A percentile compares a stretch with the other conserved stretches of the same genome.
phyloP scores from a whole-genome alignment of 2,113 vertebrate species.

The Athene cunicularia region DNA sequence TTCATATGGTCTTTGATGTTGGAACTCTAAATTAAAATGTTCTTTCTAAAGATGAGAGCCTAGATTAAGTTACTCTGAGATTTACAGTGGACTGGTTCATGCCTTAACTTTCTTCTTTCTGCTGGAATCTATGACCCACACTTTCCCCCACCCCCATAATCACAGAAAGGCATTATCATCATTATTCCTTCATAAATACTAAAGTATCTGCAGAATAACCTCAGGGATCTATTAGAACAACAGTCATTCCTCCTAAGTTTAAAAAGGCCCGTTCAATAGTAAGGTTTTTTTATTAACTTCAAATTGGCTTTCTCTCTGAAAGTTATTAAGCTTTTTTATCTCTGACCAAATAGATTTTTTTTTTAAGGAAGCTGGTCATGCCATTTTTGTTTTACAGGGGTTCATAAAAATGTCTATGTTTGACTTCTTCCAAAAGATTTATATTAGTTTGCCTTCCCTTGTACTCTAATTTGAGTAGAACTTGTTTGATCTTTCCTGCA shows the following conservation, averaged over 20 bases:
- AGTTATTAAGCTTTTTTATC: slow-evolving; percentile 10
- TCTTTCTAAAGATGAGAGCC: slow-evolving; percentile 42
- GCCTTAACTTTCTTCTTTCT: neutral
- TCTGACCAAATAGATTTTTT: neutral
- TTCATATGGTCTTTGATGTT: slow-evolving; percentile 36
- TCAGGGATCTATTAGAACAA: neutral
- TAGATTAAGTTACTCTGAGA: slow-evolving; percentile 41
- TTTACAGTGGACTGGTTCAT: neutral
- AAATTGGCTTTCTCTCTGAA: neutral
- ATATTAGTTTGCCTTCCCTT: neutral
- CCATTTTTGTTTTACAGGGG: neutral
- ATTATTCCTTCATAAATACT: slow-evolving; percentile 12
- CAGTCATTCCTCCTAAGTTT: neutral
- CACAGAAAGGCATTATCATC: neutral
- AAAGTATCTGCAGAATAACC: neutral
- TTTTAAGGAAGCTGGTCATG: neutral
- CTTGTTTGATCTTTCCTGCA: neutral
- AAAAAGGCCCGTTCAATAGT: neutral
- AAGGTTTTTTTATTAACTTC: slow-evolving; percentile 7
- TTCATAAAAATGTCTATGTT: neutral
- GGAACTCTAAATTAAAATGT: slow-evolving; percentile 49
- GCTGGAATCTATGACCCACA: neutral
- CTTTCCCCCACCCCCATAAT: neutral
- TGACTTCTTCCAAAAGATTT: neutral
- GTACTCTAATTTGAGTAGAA: neutral